Conservation (phyloP, 1,140 invertebrate genomes). For the Drosophila aff. region DNA sequence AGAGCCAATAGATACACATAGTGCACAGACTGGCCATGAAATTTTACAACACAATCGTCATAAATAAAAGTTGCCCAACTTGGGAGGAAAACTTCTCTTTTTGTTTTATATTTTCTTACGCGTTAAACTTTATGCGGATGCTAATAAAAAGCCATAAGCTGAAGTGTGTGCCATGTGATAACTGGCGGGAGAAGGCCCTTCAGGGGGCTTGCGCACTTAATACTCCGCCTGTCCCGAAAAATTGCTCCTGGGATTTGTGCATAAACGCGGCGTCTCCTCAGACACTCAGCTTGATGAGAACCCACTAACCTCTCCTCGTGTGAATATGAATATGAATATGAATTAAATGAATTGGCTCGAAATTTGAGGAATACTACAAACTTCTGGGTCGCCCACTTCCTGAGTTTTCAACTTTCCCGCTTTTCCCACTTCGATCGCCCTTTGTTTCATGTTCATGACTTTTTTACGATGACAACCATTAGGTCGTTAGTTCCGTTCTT, state of each 20-base stretch:
- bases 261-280: constrained; percentile 33
- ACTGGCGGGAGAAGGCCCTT: constrained; percentile 19
- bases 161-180: constrained; percentile 44
- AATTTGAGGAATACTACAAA: not conserved
- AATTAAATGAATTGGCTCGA: constrained; percentile 22
- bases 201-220: constrained; percentile 4
- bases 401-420: no score
- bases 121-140: constrained; percentile 31
- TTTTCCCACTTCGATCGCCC: no score
- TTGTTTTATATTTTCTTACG: not conserved
- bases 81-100: no score
- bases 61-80: no score
- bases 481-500: no score
- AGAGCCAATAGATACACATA: not conserved
- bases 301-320: no score
- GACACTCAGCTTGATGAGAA: constrained; percentile 41
- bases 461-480: no score
- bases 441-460: no score
- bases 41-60: constrained; percentile 44
- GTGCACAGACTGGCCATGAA: constrained; percentile 16
- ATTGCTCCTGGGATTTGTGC: constrained; percentile 54
- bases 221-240: constrained; percentile 32
- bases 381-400: no score
- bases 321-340: no score
- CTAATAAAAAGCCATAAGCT: constrained; percentile 53